Percentiles rank a stretch among this genome's conserved stretches.
Evolutionary conservation across 2,888 invertebrate species (phyloP).

Genomic region (Mallateleia sp.): DNA sequence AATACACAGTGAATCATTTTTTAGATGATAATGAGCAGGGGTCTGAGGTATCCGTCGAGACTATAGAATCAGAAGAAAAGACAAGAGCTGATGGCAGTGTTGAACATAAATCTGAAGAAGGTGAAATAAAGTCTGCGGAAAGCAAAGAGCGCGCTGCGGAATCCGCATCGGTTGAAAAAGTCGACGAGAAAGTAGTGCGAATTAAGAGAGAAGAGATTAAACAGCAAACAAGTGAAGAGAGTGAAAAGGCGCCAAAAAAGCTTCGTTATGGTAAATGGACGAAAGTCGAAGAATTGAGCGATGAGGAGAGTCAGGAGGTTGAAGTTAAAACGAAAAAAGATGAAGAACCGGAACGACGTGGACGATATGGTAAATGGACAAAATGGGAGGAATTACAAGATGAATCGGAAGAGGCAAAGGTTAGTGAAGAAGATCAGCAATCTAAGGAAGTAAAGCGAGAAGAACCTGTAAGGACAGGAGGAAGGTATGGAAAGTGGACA

Average conservation of each 20-base stretch:
- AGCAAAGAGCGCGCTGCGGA: constrained; percentile 72
- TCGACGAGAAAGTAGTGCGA: constrained; percentile 82
- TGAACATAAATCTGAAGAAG: constrained; percentile 65
- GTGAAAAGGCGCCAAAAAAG: constrained; percentile 1
- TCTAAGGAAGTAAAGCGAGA: constrained; percentile 61
- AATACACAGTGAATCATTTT: constrained; percentile 20
- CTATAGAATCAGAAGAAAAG: constrained; percentile 63
- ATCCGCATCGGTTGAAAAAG: constrained; percentile 90
- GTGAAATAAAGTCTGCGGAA: constrained; percentile 52
- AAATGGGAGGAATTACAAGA: constrained; percentile 56
- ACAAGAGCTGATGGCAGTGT: neutral
- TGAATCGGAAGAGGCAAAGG: constrained; percentile 49
- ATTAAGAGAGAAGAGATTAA: constrained; percentile 18
- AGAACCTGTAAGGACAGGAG: no score
- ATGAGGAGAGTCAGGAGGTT: constrained; percentile 89
- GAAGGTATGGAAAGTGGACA: no score
- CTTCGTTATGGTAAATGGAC: constrained; percentile 74
- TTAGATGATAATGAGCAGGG: constrained; percentile 17
- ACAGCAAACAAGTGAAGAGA: neutral
- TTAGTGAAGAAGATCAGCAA: constrained; percentile 67
- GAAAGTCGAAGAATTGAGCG: constrained; percentile 84
- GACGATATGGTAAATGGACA: constrained; percentile 71
- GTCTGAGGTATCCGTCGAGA: constrained; percentile 68
- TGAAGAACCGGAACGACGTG: constrained; percentile 19
- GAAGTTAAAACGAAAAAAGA: constrained; percentile 47